phyloP scores from a whole-genome alignment of 2,888 invertebrate genomes.

The Eupithecia subfuscata region DNA sequence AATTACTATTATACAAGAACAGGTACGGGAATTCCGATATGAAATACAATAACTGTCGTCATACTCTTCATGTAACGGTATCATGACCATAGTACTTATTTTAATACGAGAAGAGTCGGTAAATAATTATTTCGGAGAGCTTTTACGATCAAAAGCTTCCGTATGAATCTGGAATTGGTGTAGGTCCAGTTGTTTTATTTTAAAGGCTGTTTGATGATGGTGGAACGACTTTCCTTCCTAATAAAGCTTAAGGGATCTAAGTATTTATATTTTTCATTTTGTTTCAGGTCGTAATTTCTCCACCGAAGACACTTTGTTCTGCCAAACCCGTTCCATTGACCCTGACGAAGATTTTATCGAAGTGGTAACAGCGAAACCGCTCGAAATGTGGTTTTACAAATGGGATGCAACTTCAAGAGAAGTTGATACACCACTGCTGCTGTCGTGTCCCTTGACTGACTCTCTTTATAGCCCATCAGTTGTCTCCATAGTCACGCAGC shows the following conservation, averaged over 20 bases:
- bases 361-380: slow-evolving; percentile 83
- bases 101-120: not conserved
- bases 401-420: slow-evolving; percentile 81
- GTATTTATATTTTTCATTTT: slow-evolving; percentile 38
- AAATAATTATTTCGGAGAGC: not conserved
- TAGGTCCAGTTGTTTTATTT: not conserved
- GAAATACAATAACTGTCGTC: slow-evolving; percentile 38
- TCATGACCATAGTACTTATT: slow-evolving; percentile 5
- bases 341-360: slow-evolving; percentile 73
- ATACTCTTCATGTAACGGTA: slow-evolving; percentile 37
- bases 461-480: slow-evolving; percentile 65
- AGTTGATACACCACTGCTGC: slow-evolving; percentile 83
- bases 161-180: not conserved
- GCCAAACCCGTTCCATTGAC: slow-evolving; percentile 78
- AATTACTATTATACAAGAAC: slow-evolving; percentile 69
- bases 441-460: slow-evolving; percentile 86
- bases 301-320: slow-evolving; percentile 74
- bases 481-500: slow-evolving; percentile 79
- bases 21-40: slow-evolving; percentile 45
- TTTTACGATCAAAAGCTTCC: not conserved
- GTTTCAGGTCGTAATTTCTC: slow-evolving; percentile 72
- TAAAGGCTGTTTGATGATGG: not conserved
- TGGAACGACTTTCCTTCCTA: not conserved
- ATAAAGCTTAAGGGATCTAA: not conserved
- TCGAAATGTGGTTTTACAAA: slow-evolving; percentile 86